Base-by-base conservation (phyloP, 92 coral and sea anemone species). In the Porites lobata region DNA sequence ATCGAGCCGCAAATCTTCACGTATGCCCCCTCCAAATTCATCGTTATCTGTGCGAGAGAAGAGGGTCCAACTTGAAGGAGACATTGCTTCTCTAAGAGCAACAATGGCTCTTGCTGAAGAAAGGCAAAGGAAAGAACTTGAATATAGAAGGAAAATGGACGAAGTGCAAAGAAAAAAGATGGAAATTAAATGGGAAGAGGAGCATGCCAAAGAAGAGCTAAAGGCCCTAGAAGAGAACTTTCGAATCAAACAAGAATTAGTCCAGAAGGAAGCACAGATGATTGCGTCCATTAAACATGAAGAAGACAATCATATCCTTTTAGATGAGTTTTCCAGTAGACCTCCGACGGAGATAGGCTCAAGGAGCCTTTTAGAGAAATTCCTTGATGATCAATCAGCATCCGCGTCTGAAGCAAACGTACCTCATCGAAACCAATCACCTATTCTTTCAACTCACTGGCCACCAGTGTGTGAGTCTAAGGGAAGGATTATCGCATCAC, bases 1-100 rank as follows among this genome's bases (percentile, higher is more conserved):
- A 22, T 61, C 52, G 12, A 78, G 71, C 71, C 57, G 7, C 32
- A 61, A 61, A 61, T 61, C 70, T 2, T 61, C 56, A 18, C 57
- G 38, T 78, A 1, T 52, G 18, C 61, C 70, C 15, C 18, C 70
- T 15, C 2, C 22, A 78, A 43, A 19, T 12, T 57, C 65, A 59
- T 63, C 65, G 24, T 51, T 69, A 21, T 90, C 93, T 7, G 7
- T 64, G 12, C 51, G 86, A 69, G 67, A 84, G 70, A 69, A 66
- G 51, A 72, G 93, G 19, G 81, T 71, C 24, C 58, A 86, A 15
- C 79, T 90, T 32, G 90, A 90, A 61, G 84, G 83, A 80, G 90
- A 90, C 68, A 75, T 65, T 18, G 93, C 90, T 5, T 59, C 69
- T 71, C 53, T 90, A 38, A 90, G 69, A 50, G 93, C 77, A 4